Evolutionary conservation across 2,888 invertebrate species (phyloP), one percentile per base, ranked within the genome.

Genomic region (Cyrtodaria siliqua): DNA sequence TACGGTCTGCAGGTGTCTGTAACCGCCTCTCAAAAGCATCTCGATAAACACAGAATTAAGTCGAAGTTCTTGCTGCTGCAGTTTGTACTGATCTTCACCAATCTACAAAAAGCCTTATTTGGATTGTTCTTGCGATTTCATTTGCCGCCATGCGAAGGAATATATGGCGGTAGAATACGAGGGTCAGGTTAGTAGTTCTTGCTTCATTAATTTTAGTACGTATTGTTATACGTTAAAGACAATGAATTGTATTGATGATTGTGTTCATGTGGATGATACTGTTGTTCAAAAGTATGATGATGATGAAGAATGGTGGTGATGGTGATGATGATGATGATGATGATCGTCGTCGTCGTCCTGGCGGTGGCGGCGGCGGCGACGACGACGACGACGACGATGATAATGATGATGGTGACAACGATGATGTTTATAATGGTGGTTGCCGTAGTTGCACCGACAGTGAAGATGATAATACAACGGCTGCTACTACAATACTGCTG

Each of bases 61-160:
- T 12, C 61, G 59, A 72, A 72, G 27, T 72, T 72, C 20, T 12
- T 66, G 2, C n/a, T 72, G 33, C 38, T 72, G 27, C 72, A 72
- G 47, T 40, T 72, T 24, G 72, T 72, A 9, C 38, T 72, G 44
- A 26, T 72, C 14, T 66, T 42, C 26, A 55, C 66, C 6, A 66
- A 66, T 23, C 53, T 72, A 1, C 72, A 72, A 26, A 23, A 52
- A 4, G 60, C 64, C 14, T 47, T 72, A 12, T 59, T 72, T 42
- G 33, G 47, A 26, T 27, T 72, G 9, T 53, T 72, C 2, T 44
- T 57, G 38, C 42, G 61, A 18, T 64, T 61, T 20, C 24, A 47
- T n/a, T 14, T 72, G 26, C 72, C 72, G 18, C 53, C 64, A 0
- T 72, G 72, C 29, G 26, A 57, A 18, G 60, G 53, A 1, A 18